Percentiles rank a stretch among this genome's conserved stretches.
Evolutionary conservation across 2,797 vertebrate genomes (phyloP).

Genomic region (Ataeniobius toweri): DNA sequence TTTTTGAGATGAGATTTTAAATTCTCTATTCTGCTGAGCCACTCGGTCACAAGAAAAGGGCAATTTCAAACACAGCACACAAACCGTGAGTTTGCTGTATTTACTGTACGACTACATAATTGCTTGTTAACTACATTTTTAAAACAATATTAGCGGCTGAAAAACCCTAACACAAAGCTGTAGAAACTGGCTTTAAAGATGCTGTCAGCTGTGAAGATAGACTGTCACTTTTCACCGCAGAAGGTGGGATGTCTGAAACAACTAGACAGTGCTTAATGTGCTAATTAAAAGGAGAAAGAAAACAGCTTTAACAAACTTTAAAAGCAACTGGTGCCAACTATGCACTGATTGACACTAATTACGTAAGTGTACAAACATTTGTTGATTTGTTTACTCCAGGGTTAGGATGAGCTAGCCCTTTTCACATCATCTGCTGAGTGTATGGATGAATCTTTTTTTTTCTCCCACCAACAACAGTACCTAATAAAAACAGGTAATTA

Average conservation of each 20-base stretch:
- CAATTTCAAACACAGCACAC: background rate
- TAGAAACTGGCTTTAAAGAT: conserved; percentile 1
- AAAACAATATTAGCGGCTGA: background rate
- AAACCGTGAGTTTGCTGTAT: background rate
- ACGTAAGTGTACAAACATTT: background rate
- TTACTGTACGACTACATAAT: background rate
- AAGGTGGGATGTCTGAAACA: conserved; percentile 4
- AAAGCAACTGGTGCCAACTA: background rate
- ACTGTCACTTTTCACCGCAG: conserved; percentile 1
- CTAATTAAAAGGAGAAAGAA: background rate
- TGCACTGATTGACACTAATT: conserved; percentile 7
- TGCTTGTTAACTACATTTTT: conserved; percentile 8
- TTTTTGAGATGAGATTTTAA: background rate
- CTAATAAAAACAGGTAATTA: conserved; percentile 10
- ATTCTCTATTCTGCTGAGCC: background rate
- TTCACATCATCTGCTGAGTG: background rate
- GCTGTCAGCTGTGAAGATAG: background rate
- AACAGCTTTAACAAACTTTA: background rate
- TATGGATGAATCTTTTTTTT: background rate
- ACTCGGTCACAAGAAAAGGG: background rate
- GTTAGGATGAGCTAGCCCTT: background rate
- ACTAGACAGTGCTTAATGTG: background rate
- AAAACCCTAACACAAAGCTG: background rate
- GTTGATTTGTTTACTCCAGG: conserved; percentile 11
- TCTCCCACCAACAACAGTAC: background rate